A percentile compares a stretch with the other conserved stretches of the same genome.
phyloP scores from a whole-genome alignment of 2,888 invertebrate genomes.

The Polydrusus cervinus region DNA sequence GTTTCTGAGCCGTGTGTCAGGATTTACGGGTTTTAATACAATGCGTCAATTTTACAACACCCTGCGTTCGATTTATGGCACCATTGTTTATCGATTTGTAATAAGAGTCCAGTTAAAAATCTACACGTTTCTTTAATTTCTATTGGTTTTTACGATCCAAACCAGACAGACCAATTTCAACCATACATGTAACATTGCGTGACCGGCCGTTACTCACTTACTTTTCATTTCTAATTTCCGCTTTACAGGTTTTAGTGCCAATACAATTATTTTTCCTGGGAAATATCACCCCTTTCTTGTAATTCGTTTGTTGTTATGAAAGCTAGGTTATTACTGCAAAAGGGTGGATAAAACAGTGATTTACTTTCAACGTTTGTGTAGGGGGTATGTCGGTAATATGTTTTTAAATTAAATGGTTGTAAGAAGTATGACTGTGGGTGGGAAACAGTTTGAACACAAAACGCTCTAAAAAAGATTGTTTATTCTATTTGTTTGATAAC shows the following conservation, averaged over 20 bases:
- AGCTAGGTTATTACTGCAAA: constrained; percentile 14
- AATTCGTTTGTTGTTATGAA: constrained; percentile 23
- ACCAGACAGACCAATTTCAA: constrained; percentile 36
- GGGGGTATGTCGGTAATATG: neutral
- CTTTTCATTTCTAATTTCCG: constrained; percentile 52
- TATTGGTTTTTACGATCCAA: constrained; percentile 38
- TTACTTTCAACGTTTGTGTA: constrained; percentile 8
- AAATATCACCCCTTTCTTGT: constrained; percentile 47
- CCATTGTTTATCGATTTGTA: constrained; percentile 12
- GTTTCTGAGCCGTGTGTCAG: too few species aligned
- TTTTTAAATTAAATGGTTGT: neutral
- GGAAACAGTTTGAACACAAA: neutral
- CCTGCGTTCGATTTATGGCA: too few species aligned
- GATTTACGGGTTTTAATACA: too few species aligned
- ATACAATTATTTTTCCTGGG: constrained; percentile 49
- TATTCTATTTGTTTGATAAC: too few species aligned
- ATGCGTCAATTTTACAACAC: too few species aligned
- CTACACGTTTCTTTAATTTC: constrained; percentile 40
- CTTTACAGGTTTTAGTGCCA: constrained; percentile 48
- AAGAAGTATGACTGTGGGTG: neutral
- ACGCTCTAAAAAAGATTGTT: too few species aligned
- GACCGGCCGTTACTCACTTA: constrained; percentile 47
- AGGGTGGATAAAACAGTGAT: constrained; percentile 18
- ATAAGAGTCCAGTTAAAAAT: constrained; percentile 35
- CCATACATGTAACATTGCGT: constrained; percentile 48